These are phyloP conservation scores for Ametastegia equiseti DNA, from an alignment of 2,888 invertebrate genomes.

Conservation along the genomic window DNA sequence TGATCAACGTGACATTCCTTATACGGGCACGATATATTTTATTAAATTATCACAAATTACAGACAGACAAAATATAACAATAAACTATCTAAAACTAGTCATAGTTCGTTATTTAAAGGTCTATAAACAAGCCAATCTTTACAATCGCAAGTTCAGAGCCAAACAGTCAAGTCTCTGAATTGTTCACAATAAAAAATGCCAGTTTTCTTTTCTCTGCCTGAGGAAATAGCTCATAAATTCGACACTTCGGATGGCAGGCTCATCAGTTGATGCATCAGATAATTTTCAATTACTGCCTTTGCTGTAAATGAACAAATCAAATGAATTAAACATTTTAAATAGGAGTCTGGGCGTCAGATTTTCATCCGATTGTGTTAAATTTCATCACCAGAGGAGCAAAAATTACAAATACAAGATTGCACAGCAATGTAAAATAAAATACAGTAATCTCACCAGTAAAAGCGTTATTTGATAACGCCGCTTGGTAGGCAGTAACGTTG, in stretches of 20 bases:
- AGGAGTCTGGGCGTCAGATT: no score
- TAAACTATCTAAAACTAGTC: slow-evolving; percentile 14
- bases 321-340: no score
- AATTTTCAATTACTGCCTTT: slow-evolving; percentile 88
- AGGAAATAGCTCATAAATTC: background rate
- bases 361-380: background rate
- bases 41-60: slow-evolving; percentile 40
- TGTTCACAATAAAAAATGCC: background rate
- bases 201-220: background rate
- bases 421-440: background rate
- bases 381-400: background rate
- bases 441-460: slow-evolving; percentile 62
- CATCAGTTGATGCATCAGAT: slow-evolving; percentile 78
- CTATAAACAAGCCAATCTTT: background rate
- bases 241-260: slow-evolving; percentile 63
- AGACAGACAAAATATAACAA: slow-evolving; percentile 13
- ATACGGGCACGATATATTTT: slow-evolving; percentile 42
- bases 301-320: no score
- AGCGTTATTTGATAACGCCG: slow-evolving; percentile 84
- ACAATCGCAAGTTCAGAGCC: background rate
- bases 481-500: slow-evolving; percentile 90
- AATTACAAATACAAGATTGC: background rate
- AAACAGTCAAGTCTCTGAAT: background rate
- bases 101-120: slow-evolving; percentile 19
- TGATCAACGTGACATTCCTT: slow-evolving; percentile 36